Conservation (phyloP, 2,797 vertebrate species). For the Phoxinus dragarum region DNA sequence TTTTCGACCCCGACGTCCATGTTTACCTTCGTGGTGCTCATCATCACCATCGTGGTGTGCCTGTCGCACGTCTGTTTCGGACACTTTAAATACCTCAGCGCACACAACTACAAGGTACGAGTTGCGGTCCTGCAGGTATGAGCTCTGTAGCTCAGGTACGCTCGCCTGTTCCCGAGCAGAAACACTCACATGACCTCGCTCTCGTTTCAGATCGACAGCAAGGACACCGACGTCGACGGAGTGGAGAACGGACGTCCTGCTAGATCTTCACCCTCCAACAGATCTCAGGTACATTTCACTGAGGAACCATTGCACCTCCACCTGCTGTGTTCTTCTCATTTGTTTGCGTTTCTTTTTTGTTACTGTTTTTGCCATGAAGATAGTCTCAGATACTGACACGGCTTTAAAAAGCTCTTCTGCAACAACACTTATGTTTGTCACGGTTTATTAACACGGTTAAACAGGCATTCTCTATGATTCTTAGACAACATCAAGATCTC, state of each 20-base stretch:
- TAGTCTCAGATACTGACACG: no score
- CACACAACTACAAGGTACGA: constrained; percentile 96
- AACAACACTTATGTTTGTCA: constrained; percentile 58
- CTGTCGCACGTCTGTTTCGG: constrained; percentile 97
- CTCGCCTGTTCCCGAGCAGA: not conserved
- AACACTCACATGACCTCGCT: constrained; percentile 9
- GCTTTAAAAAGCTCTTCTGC: no score
- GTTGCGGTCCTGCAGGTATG: constrained; percentile 56
- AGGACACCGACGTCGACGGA: constrained; percentile 77
- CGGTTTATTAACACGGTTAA: not conserved
- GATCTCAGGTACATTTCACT: constrained; percentile 77
- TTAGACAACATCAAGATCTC: not conserved
- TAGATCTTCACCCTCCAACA: constrained; percentile 69
- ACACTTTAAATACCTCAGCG: constrained; percentile 99
- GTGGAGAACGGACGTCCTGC: constrained; percentile 83
- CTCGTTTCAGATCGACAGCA: constrained; percentile 82
- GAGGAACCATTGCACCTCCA: no score
- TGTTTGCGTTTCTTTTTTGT: no score
- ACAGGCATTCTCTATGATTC: not conserved
- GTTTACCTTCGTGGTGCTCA: constrained; percentile 97
- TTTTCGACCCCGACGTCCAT: constrained; percentile 92
- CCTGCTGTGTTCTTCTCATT: no score
- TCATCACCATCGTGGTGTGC: constrained; percentile 96
- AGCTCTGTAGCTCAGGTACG: constrained; percentile 30
- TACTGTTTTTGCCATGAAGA: no score